Base-by-base conservation (phyloP, 2,888 invertebrate genomes). In the Hirtodrosophila alboralis region DNA sequence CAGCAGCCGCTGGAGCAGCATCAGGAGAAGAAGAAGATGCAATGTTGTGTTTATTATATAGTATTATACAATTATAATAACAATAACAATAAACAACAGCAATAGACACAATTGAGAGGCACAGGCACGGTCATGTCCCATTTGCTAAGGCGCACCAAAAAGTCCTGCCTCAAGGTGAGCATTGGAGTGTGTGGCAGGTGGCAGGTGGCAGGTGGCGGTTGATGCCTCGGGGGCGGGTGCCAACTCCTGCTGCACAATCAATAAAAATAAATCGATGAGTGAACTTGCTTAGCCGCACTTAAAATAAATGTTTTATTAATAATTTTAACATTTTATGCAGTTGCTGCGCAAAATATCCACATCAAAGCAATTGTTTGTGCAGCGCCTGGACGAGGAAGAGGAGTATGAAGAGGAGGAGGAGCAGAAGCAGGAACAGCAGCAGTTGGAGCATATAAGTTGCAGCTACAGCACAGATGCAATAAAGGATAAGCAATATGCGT, bases 101-200 rank as follows among this genome's bases (percentile, higher is more conserved):
- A 59, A 54, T 31, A 56, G 31, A 7, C 30, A 27, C 34, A 43
- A 34, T 14, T 23, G 9, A n/a, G n/a, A n/a, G n/a, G n/a, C n/a
- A n/a, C n/a, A 40, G 40, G 8, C 38, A 34, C 51, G 33, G 70
- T 54, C 18, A 89, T 90, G 89, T 89, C 90, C 62, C 85, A 90
- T 63, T 78, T 90, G 70, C 80, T 90, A 34, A 89, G 87, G 74
- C 89, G 90, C 80, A 90, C 90, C 58, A 90, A 90, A 68, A 90
- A 90, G 61, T 89, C 90, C 69, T 90, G 90, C 69, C 77, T 89
- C 56, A 90, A 90, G 88, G 90, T 90, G 80, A 90, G 87, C 18
- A 2, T 5, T 18, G 18, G 4, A 5, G 5, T 3, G 18, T 3
- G 18, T 18, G 18, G 18, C n/a, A n/a, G 18, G 1, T 73, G 5